Percentiles rank a stretch among this genome's conserved stretches.
Conservation (phyloP, 2,888 invertebrate species). For the Metacarcinus magister region DNA sequence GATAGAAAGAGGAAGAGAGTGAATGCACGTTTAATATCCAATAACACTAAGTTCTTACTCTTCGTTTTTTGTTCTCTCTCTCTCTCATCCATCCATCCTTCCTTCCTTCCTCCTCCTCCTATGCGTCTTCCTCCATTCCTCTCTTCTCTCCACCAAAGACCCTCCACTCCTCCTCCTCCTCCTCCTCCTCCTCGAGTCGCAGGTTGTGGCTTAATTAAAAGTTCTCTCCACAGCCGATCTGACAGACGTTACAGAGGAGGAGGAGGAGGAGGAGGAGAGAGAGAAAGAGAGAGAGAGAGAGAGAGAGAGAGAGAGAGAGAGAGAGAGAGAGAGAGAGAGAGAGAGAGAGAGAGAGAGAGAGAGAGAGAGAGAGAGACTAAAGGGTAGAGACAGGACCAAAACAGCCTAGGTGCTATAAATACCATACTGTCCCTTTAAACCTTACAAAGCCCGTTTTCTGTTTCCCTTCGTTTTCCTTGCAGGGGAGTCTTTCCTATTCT, state of each 20-base stretch:
- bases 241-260: slow-evolving; percentile 14
- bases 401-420: not conserved
- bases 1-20: not conserved
- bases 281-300: not conserved
- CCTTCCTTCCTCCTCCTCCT: not conserved
- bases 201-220: slow-evolving; percentile 6
- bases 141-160: not conserved
- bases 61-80: not conserved
- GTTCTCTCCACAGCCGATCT: slow-evolving; percentile 26
- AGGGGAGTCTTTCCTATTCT: not conserved
- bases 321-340: slow-evolving; percentile 20
- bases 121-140: not conserved
- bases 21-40: not conserved
- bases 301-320: not conserved
- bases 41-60: not conserved
- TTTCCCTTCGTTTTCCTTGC: not conserved
- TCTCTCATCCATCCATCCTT: not conserved
- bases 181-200: not conserved
- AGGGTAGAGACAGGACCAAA: not conserved
- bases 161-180: not conserved
- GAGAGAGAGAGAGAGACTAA: slow-evolving; percentile 31
- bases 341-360: slow-evolving; percentile 38
- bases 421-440: not conserved
- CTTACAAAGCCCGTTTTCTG: not conserved
- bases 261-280: slow-evolving; percentile 7